phyloP scores from a whole-genome alignment of 2,113 vertebrate species.

The Sinocyclocheilus maitianheensis region DNA sequence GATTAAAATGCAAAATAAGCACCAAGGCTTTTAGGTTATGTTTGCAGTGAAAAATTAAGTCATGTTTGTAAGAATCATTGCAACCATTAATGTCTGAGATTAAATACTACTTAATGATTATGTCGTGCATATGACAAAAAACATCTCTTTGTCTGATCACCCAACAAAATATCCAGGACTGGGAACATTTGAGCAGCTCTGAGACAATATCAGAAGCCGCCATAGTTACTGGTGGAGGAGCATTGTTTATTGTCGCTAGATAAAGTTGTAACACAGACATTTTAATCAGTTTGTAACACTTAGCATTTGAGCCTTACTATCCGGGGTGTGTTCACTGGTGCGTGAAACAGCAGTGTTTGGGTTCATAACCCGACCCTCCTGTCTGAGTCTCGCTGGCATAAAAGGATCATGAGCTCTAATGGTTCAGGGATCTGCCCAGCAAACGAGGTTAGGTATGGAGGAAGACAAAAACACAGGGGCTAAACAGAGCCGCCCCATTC shows the following conservation, averaged over 20 bases:
- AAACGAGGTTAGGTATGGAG: constrained; percentile 74
- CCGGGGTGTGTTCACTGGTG: constrained; percentile 69
- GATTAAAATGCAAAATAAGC: not conserved
- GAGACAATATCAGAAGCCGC: not conserved
- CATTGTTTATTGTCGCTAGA: constrained; percentile 71
- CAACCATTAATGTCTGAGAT: not conserved
- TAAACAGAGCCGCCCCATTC: constrained; percentile 72
- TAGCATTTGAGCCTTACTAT: constrained; percentile 70
- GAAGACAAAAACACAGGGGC: constrained; percentile 71
- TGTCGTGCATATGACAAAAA: not conserved
- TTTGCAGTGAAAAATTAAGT: not conserved
- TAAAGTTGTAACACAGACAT: constrained; percentile 71
- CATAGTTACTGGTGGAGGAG: constrained; percentile 12
- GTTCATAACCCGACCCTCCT: constrained; percentile 52
- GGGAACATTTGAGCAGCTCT: constrained; percentile 31
- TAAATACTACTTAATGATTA: not conserved
- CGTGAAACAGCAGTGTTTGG: constrained; percentile 72
- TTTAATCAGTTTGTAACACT: constrained; percentile 75
- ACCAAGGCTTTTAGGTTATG: not conserved
- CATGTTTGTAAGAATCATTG: not conserved
- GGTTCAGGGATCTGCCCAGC: constrained; percentile 67
- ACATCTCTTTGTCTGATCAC: not conserved
- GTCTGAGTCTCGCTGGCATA: constrained; percentile 53
- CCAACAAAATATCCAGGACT: constrained; percentile 7
- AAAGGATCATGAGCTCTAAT: constrained; percentile 71